phyloP scores from a whole-genome alignment of 2,888 invertebrate species.

The Mythimna vitellina region DNA sequence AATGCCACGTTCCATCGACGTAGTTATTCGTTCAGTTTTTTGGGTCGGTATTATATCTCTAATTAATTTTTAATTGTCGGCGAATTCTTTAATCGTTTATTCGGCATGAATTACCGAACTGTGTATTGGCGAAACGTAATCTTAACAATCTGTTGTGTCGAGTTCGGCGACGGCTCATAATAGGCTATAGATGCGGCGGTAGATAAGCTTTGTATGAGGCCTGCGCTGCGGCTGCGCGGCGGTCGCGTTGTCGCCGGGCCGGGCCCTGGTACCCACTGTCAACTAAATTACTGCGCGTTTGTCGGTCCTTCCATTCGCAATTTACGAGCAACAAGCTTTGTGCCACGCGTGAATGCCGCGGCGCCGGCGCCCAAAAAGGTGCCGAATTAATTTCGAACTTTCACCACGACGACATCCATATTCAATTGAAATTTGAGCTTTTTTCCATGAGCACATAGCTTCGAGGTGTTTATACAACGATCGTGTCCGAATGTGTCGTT shows the following conservation, averaged over 20 bases:
- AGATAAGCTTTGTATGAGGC: conserved; percentile 82
- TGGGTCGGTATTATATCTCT: conserved; percentile 54
- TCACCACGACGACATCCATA: conserved; percentile 72
- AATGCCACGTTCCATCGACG: conserved; percentile 45
- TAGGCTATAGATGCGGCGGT: conserved; percentile 85
- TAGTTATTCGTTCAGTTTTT: conserved; percentile 53
- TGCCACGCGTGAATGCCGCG: conserved; percentile 70
- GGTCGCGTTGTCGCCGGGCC: conserved; percentile 61
- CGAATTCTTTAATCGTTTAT: conserved; percentile 64
- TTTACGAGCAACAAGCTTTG: conserved; percentile 84
- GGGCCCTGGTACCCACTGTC: conserved; percentile 79
- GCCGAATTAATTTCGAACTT: conserved; percentile 73
- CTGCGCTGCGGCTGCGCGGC: conserved; percentile 61
- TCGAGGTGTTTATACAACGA: conserved; percentile 56
- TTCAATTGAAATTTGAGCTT: conserved; percentile 69
- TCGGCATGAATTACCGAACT: conserved; percentile 61
- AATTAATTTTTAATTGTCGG: conserved; percentile 67
- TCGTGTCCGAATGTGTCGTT: conserved; percentile 36
- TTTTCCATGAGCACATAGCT: conserved; percentile 62
- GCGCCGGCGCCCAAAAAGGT: conserved; percentile 78
- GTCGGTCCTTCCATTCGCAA: conserved; percentile 85
- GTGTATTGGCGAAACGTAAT: conserved; percentile 72
- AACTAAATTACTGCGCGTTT: conserved; percentile 88
- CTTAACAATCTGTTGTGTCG: conserved; percentile 81
- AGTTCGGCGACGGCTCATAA: conserved; percentile 86